Conservation (phyloP, 1,140 invertebrate genomes). For the Drosophila miranda region DNA sequence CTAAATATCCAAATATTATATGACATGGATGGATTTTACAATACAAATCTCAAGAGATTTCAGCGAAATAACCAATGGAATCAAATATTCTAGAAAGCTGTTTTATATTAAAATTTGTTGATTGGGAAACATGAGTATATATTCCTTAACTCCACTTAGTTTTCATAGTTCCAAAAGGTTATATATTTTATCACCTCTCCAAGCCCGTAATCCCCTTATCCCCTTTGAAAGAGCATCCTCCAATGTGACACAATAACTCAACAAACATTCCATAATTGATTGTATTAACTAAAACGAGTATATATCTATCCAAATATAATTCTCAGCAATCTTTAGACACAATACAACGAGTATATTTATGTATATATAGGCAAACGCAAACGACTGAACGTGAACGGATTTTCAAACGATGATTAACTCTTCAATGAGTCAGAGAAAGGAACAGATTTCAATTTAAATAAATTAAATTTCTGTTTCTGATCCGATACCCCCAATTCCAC, state of each 20-base stretch:
- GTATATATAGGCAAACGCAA: neutral
- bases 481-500: conserved; percentile 20
- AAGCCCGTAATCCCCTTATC: neutral
- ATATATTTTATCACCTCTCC: too few species aligned
- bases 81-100: too few species aligned
- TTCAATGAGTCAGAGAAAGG: conserved; percentile 35
- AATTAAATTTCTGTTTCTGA: conserved; percentile 53
- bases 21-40: too few species aligned
- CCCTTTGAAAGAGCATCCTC: neutral
- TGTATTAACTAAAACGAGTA: conserved; percentile 31
- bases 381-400: conserved; percentile 36
- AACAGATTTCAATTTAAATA: conserved; percentile 56
- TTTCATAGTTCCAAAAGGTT: too few species aligned
- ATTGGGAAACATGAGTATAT: too few species aligned
- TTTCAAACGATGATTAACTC: conserved; percentile 40
- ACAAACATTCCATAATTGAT: conserved; percentile 15
- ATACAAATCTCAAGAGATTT: too few species aligned
- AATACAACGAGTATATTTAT: neutral
- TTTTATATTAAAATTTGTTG: too few species aligned
- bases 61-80: too few species aligned
- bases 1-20: too few species aligned
- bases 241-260: conserved; percentile 13
- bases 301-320: conserved; percentile 8
- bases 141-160: too few species aligned
- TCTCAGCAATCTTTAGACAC: conserved; percentile 4